Percentiles rank a stretch among this genome's conserved stretches.
These are phyloP conservation scores for Enteromius mattozi DNA, from an alignment of 2,797 vertebrate species.

Conservation along the genomic window DNA sequence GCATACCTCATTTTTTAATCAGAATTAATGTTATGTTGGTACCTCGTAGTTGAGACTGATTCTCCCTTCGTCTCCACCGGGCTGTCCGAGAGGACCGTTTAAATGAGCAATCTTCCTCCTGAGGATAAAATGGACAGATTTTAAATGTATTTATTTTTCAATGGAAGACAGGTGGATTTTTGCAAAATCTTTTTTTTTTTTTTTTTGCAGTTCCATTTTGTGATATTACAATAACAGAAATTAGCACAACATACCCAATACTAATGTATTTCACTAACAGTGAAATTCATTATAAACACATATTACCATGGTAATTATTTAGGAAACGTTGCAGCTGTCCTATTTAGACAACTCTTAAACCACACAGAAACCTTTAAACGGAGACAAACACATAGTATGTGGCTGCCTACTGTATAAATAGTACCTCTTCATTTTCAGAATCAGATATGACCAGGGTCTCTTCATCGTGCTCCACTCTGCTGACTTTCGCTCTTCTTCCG, in stretches of 20 bases:
- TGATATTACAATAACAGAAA: neutral
- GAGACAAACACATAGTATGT: neutral
- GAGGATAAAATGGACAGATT: slow-evolving; percentile 1
- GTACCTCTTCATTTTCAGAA: slow-evolving; percentile 60
- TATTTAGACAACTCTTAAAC: neutral
- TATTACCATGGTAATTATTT: neutral
- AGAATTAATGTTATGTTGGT: neutral
- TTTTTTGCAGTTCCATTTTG: neutral
- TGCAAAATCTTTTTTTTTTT: too few species aligned
- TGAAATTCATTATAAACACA: neutral
- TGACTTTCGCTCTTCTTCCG: slow-evolving; percentile 56
- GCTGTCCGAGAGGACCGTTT: slow-evolving; percentile 45
- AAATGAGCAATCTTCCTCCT: slow-evolving; percentile 64
- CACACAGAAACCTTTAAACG: neutral
- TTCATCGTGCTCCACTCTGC: slow-evolving; percentile 32
- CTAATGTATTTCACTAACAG: too few species aligned
- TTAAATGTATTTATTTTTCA: neutral
- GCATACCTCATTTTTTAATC: neutral
- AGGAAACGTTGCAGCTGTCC: neutral
- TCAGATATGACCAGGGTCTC: slow-evolving; percentile 57
- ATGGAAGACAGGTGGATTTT: neutral
- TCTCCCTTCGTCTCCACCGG: slow-evolving; percentile 54
- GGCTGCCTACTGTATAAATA: neutral
- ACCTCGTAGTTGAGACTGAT: slow-evolving; percentile 67
- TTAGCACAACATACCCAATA: neutral